Percentiles rank a stretch among this genome's conserved stretches.
Evolutionary conservation across 1,140 invertebrate genomes (phyloP).

Genomic region (Dreissena polymorpha): DNA sequence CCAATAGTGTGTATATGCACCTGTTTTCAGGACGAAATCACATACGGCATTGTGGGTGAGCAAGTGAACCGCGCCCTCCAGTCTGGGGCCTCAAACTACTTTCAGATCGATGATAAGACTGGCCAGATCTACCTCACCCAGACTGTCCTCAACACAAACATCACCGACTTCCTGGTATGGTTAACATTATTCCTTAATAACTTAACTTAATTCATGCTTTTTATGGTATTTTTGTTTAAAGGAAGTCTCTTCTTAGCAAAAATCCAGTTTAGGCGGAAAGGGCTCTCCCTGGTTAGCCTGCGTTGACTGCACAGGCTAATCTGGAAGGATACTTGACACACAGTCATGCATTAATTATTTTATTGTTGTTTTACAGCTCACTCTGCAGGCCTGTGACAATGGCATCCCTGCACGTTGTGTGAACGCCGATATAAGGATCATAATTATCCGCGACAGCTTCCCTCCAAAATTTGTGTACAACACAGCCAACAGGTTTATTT

Average conservation of each 20-base stretch:
- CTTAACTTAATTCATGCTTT: background rate
- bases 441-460: constrained; percentile 87
- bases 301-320: no score
- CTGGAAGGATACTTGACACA: no score
- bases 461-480: constrained; percentile 87
- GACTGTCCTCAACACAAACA: constrained; percentile 17
- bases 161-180: constrained; percentile 9
- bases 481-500: constrained; percentile 73
- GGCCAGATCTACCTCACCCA: constrained; percentile 23
- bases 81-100: constrained; percentile 47
- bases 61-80: background rate
- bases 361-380: constrained; percentile 76
- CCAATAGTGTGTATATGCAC: background rate
- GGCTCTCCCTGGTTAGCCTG: no score
- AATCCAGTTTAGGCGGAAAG: no score
- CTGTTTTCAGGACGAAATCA: constrained; percentile 37
- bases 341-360: no score
- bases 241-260: no score
- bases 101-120: constrained; percentile 38
- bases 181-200: background rate
- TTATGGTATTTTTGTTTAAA: no score
- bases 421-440: constrained; percentile 91
- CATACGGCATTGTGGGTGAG: constrained; percentile 25
- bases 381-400: constrained; percentile 93
- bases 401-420: constrained; percentile 91